These are phyloP conservation scores for Neria commutata DNA, from an alignment of 2,888 invertebrate genomes.

Conservation along the genomic window DNA sequence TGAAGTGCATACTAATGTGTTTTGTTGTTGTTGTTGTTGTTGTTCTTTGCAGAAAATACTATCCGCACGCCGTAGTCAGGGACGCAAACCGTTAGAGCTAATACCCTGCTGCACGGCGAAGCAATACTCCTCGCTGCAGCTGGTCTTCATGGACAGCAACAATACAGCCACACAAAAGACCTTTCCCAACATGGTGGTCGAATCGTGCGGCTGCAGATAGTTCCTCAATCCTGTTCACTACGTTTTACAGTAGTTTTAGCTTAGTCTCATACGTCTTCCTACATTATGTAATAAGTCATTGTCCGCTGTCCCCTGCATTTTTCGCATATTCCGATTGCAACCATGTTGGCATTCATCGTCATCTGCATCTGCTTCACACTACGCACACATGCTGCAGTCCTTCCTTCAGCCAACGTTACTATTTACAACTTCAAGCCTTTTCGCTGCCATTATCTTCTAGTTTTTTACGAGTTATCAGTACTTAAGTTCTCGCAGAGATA, in stretches of 20 bases:
- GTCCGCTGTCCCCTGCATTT: constrained; percentile 7
- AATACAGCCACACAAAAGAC: constrained; percentile 79
- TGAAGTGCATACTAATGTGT: background rate
- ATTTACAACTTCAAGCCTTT: constrained; percentile 6
- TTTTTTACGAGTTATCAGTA: constrained; percentile 23
- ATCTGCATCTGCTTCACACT: background rate
- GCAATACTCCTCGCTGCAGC: constrained; percentile 77
- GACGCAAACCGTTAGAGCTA: constrained; percentile 67
- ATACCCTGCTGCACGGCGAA: constrained; percentile 88
- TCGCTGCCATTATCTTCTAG: constrained; percentile 25
- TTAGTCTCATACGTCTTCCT: no score
- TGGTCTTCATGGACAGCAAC: constrained; percentile 81
- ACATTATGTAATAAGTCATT: no score
- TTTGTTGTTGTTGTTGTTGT: constrained; percentile 4
- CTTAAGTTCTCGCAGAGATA: constrained; percentile 35
- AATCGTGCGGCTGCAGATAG: constrained; percentile 87
- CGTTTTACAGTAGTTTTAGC: no score
- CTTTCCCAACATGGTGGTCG: constrained; percentile 89
- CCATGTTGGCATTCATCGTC: background rate
- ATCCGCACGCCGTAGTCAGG: constrained; percentile 63
- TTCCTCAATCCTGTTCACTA: no score
- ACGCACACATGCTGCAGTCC: no score
- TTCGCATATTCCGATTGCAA: constrained; percentile 5
- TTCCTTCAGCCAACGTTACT: background rate
- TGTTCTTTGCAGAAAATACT: constrained; percentile 71